Conservation (phyloP, 2,888 invertebrate genomes). For the Caenorhabditis becei region DNA sequence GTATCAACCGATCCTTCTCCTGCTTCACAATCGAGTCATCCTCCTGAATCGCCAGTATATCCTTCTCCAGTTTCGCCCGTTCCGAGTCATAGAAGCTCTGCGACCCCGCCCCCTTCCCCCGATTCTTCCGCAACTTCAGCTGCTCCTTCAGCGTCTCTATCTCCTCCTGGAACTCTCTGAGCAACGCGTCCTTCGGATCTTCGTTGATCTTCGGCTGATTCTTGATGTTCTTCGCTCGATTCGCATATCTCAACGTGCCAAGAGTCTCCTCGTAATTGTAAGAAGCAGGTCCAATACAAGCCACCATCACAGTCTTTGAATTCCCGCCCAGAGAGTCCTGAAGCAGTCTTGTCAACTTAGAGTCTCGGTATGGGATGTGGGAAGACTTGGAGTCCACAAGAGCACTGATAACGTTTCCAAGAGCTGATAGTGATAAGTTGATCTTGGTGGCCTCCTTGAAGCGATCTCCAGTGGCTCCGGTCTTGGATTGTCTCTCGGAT, state of each 20-base stretch:
- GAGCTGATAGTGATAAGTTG: conserved; percentile 95
- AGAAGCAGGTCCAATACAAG: conserved; percentile 97
- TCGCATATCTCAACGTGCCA: conserved; percentile 67
- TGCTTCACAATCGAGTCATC: conserved; percentile 72
- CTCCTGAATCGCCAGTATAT: conserved; percentile 83
- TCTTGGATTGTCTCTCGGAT: conserved; percentile 53
- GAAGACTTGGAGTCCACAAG: conserved; percentile 96
- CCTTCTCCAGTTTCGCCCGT: conserved; percentile 82
- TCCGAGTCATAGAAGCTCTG: conserved; percentile 81
- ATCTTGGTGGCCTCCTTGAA: conserved; percentile 95
- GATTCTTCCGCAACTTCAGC: conserved; percentile 77
- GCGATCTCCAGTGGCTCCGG: conserved; percentile 54
- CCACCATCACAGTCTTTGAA: conserved; percentile 99
- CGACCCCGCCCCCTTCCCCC: conserved; percentile 67
- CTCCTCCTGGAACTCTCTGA: conserved; percentile 90
- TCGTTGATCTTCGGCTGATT: conserved; percentile 98
- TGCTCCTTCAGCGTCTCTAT: conserved; percentile 71
- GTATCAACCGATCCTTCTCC: conserved; percentile 64
- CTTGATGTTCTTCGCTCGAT: conserved; percentile 94
- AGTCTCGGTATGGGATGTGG: conserved; percentile 98
- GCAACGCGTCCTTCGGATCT: conserved; percentile 97
- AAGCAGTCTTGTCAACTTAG: conserved; percentile 93
- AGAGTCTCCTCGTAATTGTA: conserved; percentile 98
- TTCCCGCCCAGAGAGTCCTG: conserved; percentile 99
- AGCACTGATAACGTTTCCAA: conserved; percentile 98